Evolutionary conservation across 2,797 vertebrate species (phyloP).

Genomic region (Decapterus maruadsi): DNA sequence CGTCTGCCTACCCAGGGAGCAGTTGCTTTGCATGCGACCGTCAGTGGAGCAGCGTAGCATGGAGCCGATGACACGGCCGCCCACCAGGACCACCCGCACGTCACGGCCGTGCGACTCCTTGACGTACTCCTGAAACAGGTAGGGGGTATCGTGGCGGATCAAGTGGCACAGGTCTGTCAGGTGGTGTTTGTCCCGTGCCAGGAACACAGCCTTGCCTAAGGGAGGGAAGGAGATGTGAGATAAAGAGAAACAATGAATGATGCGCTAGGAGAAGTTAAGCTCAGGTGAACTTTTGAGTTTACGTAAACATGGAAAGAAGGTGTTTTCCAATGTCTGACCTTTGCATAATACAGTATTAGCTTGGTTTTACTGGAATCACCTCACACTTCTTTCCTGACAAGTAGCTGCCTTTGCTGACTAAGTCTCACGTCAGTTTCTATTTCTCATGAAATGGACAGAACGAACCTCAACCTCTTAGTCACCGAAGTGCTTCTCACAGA

Average conservation of each 20-base stretch:
- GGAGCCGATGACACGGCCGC: constrained; percentile 91
- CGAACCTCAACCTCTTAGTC: constrained; percentile 30
- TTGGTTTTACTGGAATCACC: constrained; percentile 20
- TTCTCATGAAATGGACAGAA: constrained; percentile 38
- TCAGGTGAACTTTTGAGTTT: background rate
- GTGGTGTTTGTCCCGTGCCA: constrained; percentile 93
- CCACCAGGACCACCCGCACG: constrained; percentile 92
- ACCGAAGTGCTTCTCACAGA: constrained; percentile 65
- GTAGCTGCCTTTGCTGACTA: constrained; percentile 55
- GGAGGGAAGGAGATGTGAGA: constrained; percentile 24
- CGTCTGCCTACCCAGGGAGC: constrained; percentile 88
- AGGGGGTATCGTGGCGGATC: constrained; percentile 93
- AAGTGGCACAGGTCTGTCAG: constrained; percentile 92
- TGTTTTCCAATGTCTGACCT: background rate
- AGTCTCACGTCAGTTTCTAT: constrained; percentile 39
- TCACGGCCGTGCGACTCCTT: constrained; percentile 94
- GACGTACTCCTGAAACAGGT: constrained; percentile 94
- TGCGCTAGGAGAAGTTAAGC: constrained; percentile 11
- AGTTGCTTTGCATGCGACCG: constrained; percentile 96
- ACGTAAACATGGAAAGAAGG: background rate
- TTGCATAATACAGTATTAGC: constrained; percentile 1
- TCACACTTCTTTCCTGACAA: constrained; percentile 49
- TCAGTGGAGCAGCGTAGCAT: constrained; percentile 94
- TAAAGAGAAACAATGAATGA: constrained; percentile 1
- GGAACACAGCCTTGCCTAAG: constrained; percentile 93